Percentiles rank a stretch among this genome's conserved stretches.
Conservation (phyloP, 2,888 invertebrate species). For the Omphaloscelis lunosa region DNA sequence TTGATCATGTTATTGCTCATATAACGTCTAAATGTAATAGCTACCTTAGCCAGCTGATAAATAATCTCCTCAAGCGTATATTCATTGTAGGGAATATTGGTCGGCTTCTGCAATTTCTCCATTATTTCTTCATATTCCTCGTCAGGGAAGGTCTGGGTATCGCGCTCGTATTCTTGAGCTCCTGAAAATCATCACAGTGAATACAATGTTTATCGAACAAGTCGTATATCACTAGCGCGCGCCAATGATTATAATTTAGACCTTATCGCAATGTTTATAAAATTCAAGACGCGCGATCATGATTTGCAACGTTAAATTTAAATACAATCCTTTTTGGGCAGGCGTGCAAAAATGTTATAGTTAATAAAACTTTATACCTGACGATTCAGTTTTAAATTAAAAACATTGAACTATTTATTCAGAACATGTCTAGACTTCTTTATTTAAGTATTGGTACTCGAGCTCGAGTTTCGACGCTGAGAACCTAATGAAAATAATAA, state of each 20-base stretch:
- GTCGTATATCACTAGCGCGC: too few relatives aligned
- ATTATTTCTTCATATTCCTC: constrained; percentile 93
- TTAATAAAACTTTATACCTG: background rate
- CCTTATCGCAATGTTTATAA: background rate
- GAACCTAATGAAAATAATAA: background rate
- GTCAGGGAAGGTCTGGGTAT: constrained; percentile 82
- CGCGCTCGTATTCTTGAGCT: constrained; percentile 87
- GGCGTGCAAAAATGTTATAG: background rate
- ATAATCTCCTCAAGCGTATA: constrained; percentile 95
- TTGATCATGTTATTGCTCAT: background rate
- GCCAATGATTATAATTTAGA: background rate
- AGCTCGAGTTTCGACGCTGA: background rate
- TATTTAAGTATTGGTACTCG: background rate
- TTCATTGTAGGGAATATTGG: constrained; percentile 94
- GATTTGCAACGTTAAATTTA: too few relatives aligned
- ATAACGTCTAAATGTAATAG: background rate
- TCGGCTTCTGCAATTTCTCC: constrained; percentile 92
- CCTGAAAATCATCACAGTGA: constrained; percentile 70
- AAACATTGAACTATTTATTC: background rate
- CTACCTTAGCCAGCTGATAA: constrained; percentile 94
- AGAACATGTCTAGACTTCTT: background rate
- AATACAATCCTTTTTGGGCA: too few relatives aligned
- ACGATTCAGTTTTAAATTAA: background rate
- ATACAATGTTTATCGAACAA: background rate
- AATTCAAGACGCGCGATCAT: background rate